A percentile compares a stretch with the other conserved stretches of the same genome.
Conservation (phyloP, 2,888 invertebrate genomes). For the Athetis lepigone region DNA sequence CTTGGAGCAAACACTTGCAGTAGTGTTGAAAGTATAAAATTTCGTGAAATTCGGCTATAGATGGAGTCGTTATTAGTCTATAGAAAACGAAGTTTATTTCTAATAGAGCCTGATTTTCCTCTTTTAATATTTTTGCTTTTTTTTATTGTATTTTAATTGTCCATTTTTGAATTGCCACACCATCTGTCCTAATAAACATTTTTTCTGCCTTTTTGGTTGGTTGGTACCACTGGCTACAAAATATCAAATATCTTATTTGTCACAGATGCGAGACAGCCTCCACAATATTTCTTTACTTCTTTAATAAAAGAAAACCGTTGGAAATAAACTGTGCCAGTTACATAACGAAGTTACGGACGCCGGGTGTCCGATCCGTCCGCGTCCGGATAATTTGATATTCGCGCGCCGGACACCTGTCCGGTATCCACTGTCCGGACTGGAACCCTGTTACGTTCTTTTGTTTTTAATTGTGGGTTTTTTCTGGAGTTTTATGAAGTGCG, state of each 20-base stretch:
- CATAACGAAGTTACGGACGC: constrained; percentile 41
- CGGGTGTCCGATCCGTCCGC: constrained; percentile 39
- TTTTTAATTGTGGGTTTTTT: constrained; percentile 36
- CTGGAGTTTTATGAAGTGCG: constrained; percentile 16
- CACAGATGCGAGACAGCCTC: constrained; percentile 31
- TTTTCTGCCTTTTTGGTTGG: no score
- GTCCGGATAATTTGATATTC: constrained; percentile 63
- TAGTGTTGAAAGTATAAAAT: no score
- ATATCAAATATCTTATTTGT: constrained; percentile 23
- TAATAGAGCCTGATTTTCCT: no score
- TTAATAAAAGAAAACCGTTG: constrained; percentile 49
- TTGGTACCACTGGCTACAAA: no score
- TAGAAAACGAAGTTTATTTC: no score
- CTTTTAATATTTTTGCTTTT: no score
- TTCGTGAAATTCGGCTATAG: no score
- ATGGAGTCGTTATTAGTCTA: no score
- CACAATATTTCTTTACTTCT: constrained; percentile 34
- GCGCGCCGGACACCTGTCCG: constrained; percentile 51
- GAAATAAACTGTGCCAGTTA: constrained; percentile 30
- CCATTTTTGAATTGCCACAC: no score
- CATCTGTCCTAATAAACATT: no score
- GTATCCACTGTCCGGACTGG: constrained; percentile 33
- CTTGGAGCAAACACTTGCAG: no score
- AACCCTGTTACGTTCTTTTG: constrained; percentile 12
- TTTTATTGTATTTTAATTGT: no score